These are phyloP conservation scores for Lissocephala sabroskyi DNA, from an alignment of 2,888 invertebrate species.

Conservation along the genomic window DNA sequence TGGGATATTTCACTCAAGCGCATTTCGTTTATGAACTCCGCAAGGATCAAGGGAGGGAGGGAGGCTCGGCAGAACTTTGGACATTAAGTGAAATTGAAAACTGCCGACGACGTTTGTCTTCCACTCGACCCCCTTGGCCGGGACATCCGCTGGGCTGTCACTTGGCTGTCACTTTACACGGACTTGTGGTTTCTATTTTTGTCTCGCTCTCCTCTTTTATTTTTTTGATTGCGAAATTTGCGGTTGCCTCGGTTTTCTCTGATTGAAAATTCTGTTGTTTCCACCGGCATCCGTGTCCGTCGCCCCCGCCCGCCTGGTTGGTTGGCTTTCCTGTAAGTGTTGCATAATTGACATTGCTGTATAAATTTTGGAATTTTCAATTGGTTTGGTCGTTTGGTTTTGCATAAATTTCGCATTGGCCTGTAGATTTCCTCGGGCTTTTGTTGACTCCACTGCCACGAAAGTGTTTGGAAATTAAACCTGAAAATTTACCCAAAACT, in stretches of 20 bases:
- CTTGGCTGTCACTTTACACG: conserved; percentile 20
- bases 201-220: conserved; percentile 13
- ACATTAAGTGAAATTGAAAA: conserved; percentile 61
- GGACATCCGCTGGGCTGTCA: background rate
- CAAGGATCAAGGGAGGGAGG: background rate
- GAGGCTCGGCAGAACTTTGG: conserved; percentile 34
- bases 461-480: too few relatives aligned
- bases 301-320: too few relatives aligned
- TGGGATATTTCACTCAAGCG: background rate
- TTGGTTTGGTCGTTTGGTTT: conserved; percentile 4
- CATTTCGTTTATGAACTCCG: background rate
- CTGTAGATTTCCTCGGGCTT: too few relatives aligned
- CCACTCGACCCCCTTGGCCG: background rate
- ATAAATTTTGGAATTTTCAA: conserved; percentile 25
- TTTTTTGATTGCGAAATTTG: conserved; percentile 10
- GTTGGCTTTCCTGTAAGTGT: conserved; percentile 20
- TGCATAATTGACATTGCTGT: conserved; percentile 40
- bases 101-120: conserved; percentile 34
- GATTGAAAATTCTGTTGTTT: conserved; percentile 21
- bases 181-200: conserved; percentile 10
- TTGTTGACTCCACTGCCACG: too few relatives aligned
- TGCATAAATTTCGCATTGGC: conserved; percentile 2
- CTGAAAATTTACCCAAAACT: too few relatives aligned
- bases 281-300: too few relatives aligned
- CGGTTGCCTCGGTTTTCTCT: background rate